These are phyloP conservation scores for Pollenia griseotomentosa DNA, from an alignment of 2,888 invertebrate genomes.

Conservation along the genomic window DNA sequence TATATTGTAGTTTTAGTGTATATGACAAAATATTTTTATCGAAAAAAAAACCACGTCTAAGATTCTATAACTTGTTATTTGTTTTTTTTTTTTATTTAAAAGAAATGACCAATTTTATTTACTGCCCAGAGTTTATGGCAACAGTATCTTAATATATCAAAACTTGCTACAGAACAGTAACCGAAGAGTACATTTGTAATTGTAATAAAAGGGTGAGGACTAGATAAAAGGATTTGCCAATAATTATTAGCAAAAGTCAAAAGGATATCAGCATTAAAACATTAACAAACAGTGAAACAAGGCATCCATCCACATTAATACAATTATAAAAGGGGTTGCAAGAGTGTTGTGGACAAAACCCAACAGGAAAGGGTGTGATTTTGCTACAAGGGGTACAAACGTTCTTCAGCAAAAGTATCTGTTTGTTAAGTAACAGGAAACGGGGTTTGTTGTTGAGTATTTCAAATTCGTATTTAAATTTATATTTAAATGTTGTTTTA, in stretches of 20 bases:
- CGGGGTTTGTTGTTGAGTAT: conserved; percentile 35
- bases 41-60: not conserved
- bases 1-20: no score
- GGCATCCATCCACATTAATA: conserved; percentile 6
- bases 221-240: conserved; percentile 74
- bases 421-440: conserved; percentile 48
- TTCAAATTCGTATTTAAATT: conserved; percentile 54
- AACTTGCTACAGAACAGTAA: conserved; percentile 36
- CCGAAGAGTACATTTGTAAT: conserved; percentile 8
- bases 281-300: conserved; percentile 55
- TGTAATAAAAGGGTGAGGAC: conserved; percentile 45
- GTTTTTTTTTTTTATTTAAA: not conserved
- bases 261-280: conserved; percentile 71
- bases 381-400: not conserved
- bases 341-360: not conserved
- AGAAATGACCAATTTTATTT: conserved; percentile 14
- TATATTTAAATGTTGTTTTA: conserved; percentile 52
- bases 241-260: conserved; percentile 72
- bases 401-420: conserved; percentile 15
- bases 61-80: no score
- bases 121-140: conserved; percentile 22
- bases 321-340: conserved; percentile 62
- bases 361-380: conserved; percentile 59
- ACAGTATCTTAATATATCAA: conserved; percentile 60
- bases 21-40: no score